A percentile compares a stretch with the other conserved stretches of the same genome.
phyloP scores from a whole-genome alignment of 2,797 vertebrate genomes.

The Lycodopsis pacificus region DNA sequence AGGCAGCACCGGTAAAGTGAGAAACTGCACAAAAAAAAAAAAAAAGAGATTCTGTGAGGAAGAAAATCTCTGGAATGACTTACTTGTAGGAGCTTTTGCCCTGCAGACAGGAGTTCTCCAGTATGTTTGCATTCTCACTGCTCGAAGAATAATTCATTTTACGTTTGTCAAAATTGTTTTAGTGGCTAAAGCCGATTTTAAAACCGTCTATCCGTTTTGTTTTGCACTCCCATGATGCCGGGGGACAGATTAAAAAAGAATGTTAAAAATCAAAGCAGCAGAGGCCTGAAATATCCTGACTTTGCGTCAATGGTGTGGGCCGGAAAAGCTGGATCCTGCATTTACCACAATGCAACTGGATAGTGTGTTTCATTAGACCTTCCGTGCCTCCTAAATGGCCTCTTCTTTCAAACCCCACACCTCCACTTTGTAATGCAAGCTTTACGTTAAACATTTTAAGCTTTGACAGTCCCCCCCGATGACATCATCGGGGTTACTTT shows the following conservation, averaged over 20 bases:
- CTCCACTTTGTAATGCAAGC: background rate
- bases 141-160: conserved; percentile 12
- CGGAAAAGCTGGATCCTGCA: background rate
- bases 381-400: background rate
- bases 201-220: background rate
- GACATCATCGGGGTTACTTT: background rate
- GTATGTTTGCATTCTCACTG: background rate
- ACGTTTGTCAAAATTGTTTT: background rate
- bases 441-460: background rate
- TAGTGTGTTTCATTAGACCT: background rate
- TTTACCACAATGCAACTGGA: conserved; percentile 7
- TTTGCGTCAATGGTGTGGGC: background rate
- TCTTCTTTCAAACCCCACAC: background rate
- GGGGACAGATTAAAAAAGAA: background rate
- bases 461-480: background rate
- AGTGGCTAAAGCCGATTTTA: background rate
- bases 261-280: background rate
- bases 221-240: background rate
- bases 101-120: background rate
- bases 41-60: background rate
- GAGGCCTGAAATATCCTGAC: background rate
- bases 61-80: background rate
- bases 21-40: background rate
- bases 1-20: conserved; percentile 7
- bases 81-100: background rate